phyloP scores from a whole-genome alignment of 2,797 vertebrate species.

The Erethizon dorsatum region DNA sequence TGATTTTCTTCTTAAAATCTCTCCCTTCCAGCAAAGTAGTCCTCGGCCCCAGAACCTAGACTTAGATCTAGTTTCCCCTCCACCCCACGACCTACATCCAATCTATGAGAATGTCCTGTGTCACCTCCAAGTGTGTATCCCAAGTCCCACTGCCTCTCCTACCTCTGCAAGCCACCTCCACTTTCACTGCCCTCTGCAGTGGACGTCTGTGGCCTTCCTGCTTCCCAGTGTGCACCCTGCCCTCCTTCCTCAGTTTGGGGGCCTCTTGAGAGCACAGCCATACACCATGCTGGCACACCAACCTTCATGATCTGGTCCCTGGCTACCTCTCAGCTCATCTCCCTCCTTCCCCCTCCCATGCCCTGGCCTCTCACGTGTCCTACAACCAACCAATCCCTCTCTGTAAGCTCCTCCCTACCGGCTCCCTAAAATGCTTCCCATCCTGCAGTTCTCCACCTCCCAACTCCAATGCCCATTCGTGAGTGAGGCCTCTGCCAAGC shows the following conservation, averaged over 20 bases:
- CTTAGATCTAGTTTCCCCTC: not conserved
- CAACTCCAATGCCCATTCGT: not conserved
- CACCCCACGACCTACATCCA: not conserved
- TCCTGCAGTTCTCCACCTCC: not conserved
- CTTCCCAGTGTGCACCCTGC: not conserved
- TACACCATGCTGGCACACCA: too few species aligned
- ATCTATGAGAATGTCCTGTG: not conserved
- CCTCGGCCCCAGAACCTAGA: not conserved
- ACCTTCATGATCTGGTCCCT: too few species aligned
- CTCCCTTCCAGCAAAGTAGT: not conserved
- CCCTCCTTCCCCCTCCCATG: not conserved
- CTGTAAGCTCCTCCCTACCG: not conserved
- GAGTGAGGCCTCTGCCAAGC: not conserved
- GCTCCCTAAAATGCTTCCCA: not conserved
- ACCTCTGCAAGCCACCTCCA: rapidly evolving
- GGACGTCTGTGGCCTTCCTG: not conserved
- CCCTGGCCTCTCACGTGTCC: not conserved
- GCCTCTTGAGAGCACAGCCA: not conserved
- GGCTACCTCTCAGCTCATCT: not conserved
- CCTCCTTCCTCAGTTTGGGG: not conserved
- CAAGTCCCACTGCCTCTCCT: not conserved
- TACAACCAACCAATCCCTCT: too few species aligned
- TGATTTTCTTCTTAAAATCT: conserved; percentile 38
- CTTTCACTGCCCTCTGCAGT: too few species aligned
- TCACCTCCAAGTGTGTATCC: not conserved